These are phyloP conservation scores for Apis mellifera DNA, from an alignment of 1,140 invertebrate genomes.

Conservation along the genomic window Amel_HAv3.1 CM009931.2:138501-139000, in stretches of 20 bases:
- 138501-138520: not conserved
- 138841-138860: conserved; percentile 10
- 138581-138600: no score
- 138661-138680: not conserved
- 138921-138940: not conserved
- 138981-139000: not conserved
- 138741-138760: conserved; percentile 16
- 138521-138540: not conserved
- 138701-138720: not conserved
- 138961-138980: conserved; percentile 4
- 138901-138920: conserved; percentile 10
- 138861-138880: conserved; percentile 18
- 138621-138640: no score
- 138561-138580: no score
- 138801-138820: conserved; percentile 12
- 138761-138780: conserved; percentile 14
- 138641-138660: no score
- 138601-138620: no score
- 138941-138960: not conserved
- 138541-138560: no score
- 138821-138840: conserved; percentile 23
- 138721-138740: not conserved
- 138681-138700: not conserved
- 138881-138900: conserved; percentile 16
- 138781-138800: conserved; percentile 14